A percentile compares a stretch with the other conserved stretches of the same genome.
These are phyloP conservation scores for Rhombomys opimus DNA, from an alignment of 2,113 vertebrate genomes.

Conservation along the genomic window DNA sequence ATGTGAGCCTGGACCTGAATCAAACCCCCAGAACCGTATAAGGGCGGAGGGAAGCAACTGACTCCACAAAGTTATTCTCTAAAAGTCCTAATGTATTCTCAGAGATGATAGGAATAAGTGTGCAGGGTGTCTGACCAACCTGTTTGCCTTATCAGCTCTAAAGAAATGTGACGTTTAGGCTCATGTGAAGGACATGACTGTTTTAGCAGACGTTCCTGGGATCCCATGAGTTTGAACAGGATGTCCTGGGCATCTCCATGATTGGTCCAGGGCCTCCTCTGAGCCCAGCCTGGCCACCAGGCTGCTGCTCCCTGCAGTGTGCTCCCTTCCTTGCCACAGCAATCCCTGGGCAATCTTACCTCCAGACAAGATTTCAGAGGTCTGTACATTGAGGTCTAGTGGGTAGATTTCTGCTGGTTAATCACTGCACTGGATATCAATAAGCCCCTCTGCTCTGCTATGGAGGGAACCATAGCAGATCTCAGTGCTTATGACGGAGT, in stretches of 20 bases:
- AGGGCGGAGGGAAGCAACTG: background rate
- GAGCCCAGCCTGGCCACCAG: background rate
- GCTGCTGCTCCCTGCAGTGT: background rate
- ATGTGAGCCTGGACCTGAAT: background rate
- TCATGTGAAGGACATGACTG: background rate
- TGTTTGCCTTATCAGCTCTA: background rate
- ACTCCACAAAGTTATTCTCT: background rate
- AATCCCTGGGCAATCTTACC: background rate
- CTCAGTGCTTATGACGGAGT: background rate
- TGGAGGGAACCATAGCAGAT: background rate
- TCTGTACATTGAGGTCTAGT: background rate
- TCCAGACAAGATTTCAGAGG: background rate
- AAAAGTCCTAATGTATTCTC: background rate
- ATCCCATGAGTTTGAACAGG: background rate
- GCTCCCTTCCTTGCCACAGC: background rate
- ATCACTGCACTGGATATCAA: no score
- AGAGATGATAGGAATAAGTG: background rate
- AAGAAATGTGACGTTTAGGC: background rate
- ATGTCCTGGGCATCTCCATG: background rate
- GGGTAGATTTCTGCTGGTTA: background rate
- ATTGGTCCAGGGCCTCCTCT: background rate
- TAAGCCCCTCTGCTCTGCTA: background rate
- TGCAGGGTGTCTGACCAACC: rapidly evolving
- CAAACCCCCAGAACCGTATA: background rate
- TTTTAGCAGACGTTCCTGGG: background rate